Percentiles rank a stretch among this genome's conserved stretches.
These are phyloP conservation scores for Drosophila infuscata DNA, from an alignment of 2,888 invertebrate genomes.

Conservation along the genomic window DNA sequence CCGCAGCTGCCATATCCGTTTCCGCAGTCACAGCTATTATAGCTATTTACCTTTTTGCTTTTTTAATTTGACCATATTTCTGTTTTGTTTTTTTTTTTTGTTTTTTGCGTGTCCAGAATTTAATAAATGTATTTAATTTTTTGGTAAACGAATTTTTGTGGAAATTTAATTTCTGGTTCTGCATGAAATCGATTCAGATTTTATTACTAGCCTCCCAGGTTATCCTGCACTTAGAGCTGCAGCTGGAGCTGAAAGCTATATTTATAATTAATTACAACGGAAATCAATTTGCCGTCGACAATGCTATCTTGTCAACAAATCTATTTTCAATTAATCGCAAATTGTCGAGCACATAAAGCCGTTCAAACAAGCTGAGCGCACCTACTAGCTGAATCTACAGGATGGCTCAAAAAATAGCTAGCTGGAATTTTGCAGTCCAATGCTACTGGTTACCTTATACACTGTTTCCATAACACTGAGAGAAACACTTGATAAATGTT, in stretches of 20 bases:
- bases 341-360: conserved; percentile 70
- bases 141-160: not conserved
- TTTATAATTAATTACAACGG: conserved; percentile 72
- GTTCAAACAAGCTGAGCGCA: conserved; percentile 26
- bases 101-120: conserved; percentile 26
- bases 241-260: conserved; percentile 63
- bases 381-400: conserved; percentile 14
- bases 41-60: conserved; percentile 34
- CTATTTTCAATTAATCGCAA: conserved; percentile 79
- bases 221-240: conserved; percentile 15
- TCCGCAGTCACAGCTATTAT: conserved; percentile 49
- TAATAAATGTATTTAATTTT: conserved; percentile 33
- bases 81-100: not conserved
- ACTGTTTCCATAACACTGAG: not conserved
- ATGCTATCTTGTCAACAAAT: conserved; percentile 75
- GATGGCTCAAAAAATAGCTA: conserved; percentile 27
- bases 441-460: not conserved
- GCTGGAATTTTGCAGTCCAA: not conserved
- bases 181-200: conserved; percentile 54
- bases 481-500: not conserved
- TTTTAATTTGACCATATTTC: conserved; percentile 14
- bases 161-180: conserved; percentile 31
- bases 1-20: conserved; percentile 66
- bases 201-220: conserved; percentile 10
- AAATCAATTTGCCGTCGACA: conserved; percentile 76